Evolutionary conservation across 2,113 vertebrate species (phyloP).

Genomic region (Sula dactylatra): DNA sequence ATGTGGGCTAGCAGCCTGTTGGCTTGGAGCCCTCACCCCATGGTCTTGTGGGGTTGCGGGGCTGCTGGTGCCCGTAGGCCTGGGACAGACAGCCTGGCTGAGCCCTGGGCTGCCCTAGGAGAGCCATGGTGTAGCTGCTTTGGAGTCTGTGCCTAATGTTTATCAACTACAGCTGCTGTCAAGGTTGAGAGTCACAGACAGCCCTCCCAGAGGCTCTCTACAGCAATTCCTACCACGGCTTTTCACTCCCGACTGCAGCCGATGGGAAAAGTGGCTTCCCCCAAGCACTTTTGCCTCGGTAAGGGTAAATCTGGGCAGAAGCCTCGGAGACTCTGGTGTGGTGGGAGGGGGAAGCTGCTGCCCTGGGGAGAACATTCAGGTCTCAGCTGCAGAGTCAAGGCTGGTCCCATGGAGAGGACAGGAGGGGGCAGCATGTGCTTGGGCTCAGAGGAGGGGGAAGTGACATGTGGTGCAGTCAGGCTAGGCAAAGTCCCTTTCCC

Average conservation of each 20-base stretch:
- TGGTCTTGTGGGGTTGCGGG: fast-evolving
- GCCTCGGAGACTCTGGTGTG: fast-evolving
- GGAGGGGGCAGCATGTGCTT: not conserved
- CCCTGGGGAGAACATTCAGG: fast-evolving
- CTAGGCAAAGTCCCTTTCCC: not conserved
- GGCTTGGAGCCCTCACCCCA: not conserved
- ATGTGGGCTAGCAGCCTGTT: not conserved
- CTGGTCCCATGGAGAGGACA: not conserved
- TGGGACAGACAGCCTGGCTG: not conserved
- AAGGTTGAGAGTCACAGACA: not conserved
- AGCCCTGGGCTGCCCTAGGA: not conserved
- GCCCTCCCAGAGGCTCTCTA: not conserved
- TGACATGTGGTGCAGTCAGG: not conserved
- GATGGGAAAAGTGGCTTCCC: not conserved
- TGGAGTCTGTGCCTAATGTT: not conserved
- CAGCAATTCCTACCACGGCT: not conserved
- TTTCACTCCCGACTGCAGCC: not conserved
- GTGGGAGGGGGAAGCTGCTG: fast-evolving
- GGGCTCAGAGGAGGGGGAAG: not conserved
- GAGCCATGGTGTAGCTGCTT: not conserved
- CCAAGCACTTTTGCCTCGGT: not conserved
- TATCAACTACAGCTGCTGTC: not conserved
- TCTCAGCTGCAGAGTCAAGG: not conserved
- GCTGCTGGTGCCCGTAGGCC: too few relatives aligned
- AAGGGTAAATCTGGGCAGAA: not conserved